Base-by-base conservation (phyloP, 2,888 invertebrate species). In the Rhyacophila evoluta region DNA sequence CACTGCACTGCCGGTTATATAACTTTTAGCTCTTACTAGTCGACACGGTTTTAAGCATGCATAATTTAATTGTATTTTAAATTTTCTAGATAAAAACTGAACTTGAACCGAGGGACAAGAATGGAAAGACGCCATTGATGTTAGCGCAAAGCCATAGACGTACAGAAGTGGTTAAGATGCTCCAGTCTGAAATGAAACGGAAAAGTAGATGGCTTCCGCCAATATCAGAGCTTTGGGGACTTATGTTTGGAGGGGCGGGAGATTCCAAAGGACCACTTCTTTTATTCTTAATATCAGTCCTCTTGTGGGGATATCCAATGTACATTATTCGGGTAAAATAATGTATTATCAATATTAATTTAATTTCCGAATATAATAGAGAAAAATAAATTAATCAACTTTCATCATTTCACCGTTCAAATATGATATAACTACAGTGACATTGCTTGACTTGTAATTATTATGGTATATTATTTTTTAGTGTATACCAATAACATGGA, bases 231-330 rank as follows among this genome's bases (percentile, higher is more conserved):
- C 91, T 97, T 78, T 97, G 97, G 96, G 95, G 95, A 37, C 88
- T 97, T 84, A 89, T 97, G 28, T 97, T 97, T 85, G 97, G 97
- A 2, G 96, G 96, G 72, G 96, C 96, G 10, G 97, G 97, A 0
- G 95, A 97, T 85, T 96, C 96, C 0, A 97, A 97, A 87, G 95
- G 95, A 12, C 97, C 97, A 0, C 86, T 97, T 19, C 87, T 97
- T 29, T 92, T 97, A 84, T 97, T 97, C 85, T 90, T 97, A 84
- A 92, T 95, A 79, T 96, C 96, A 0, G 95, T 97, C 8, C 88
- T 97, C 3, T 87, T 96, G 27, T 97, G 97, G 97, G 97, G 95
- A 6, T 97, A 97, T 86, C 97, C 97, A 0, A 96, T 97, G 95
- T 98, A 97, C 85, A 91, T 97, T 84, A 92, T 97, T 81, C 92